Conservation (phyloP, 1,140 invertebrate species). For the Drosophila pruinosa region DNA sequence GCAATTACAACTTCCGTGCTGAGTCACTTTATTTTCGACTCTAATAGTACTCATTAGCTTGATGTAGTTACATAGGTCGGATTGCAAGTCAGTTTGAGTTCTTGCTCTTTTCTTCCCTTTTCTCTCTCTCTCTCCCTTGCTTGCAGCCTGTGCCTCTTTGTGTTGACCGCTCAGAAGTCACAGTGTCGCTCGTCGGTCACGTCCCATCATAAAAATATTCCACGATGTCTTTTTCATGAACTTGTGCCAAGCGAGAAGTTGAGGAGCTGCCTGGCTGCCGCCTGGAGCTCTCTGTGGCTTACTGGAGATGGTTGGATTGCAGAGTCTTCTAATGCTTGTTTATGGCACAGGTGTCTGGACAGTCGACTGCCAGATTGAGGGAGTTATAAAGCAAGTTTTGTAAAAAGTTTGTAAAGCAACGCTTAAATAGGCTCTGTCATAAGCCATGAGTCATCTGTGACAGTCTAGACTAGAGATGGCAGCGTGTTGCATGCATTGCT, state of each 20-base stretch:
- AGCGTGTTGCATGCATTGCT: not conserved
- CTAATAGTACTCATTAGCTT: constrained; percentile 59
- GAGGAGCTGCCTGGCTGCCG: not conserved
- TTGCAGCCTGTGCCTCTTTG: not conserved
- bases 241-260: constrained; percentile 3
- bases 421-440: constrained; percentile 50
- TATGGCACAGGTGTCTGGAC: constrained; percentile 49
- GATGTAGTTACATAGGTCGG: constrained; percentile 37
- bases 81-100: not conserved
- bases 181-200: constrained; percentile 40
- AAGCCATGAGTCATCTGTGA: constrained; percentile 22
- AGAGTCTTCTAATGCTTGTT: constrained; percentile 44
- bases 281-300: not conserved
- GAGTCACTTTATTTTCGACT: constrained; percentile 45
- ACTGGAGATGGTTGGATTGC: not conserved
- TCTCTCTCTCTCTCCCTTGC: not conserved
- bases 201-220: constrained; percentile 58
- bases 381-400: constrained; percentile 24
- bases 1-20: constrained; percentile 70
- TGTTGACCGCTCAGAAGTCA: constrained; percentile 6
- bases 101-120: not conserved
- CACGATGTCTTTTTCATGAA: constrained; percentile 21
- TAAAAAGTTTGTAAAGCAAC: constrained; percentile 55
- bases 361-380: not conserved
- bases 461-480: not conserved